Conservation (phyloP, 2,797 vertebrate species). For the Sebastolobus alascanus region DNA sequence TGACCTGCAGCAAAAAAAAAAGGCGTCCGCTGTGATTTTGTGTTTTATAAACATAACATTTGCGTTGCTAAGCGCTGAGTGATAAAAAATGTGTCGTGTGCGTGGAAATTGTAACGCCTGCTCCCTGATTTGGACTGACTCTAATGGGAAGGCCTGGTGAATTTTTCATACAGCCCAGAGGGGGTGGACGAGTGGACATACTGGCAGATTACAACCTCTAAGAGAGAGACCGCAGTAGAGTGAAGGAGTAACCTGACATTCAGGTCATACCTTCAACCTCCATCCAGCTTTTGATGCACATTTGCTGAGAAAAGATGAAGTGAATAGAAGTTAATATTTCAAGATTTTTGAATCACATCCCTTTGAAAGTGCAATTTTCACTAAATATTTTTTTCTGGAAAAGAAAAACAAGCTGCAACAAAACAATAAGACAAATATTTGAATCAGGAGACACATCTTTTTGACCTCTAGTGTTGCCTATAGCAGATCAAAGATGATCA, state of each 20-base stretch:
- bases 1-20: constrained; percentile 25
- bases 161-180: constrained; percentile 94
- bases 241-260: constrained; percentile 22
- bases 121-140: constrained; percentile 89
- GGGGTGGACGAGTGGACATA: constrained; percentile 82
- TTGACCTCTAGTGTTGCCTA: background rate
- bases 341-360: background rate
- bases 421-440: background rate
- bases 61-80: constrained; percentile 71
- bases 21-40: constrained; percentile 68
- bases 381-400: background rate
- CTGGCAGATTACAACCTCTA: constrained; percentile 83
- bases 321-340: background rate
- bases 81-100: constrained; percentile 57
- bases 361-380: background rate
- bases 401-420: background rate
- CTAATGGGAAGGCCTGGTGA: constrained; percentile 93
- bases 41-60: constrained; percentile 71
- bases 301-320: background rate
- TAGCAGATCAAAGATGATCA: background rate
- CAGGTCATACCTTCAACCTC: constrained; percentile 10
- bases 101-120: constrained; percentile 62
- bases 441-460: background rate
- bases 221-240: background rate
- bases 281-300: background rate